Conservation (phyloP, 2,797 vertebrate genomes). For the Ammospiza maritima region DNA sequence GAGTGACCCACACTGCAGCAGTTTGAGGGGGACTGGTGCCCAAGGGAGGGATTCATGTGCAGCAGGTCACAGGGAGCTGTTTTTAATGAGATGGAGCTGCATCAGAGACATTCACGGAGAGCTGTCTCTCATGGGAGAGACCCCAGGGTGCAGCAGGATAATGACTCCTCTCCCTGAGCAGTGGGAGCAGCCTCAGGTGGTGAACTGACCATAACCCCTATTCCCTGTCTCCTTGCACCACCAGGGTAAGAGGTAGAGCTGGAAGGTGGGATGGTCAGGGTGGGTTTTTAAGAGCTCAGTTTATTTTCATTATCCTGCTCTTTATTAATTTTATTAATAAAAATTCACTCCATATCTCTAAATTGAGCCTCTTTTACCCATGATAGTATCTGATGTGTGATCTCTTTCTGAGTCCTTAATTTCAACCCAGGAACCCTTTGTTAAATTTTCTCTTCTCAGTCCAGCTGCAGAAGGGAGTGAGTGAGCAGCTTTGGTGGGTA, state of each 20-base stretch:
- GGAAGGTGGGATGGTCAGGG: accelerated
- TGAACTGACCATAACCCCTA: no score
- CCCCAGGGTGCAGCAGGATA: no score
- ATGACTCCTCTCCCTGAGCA: no score
- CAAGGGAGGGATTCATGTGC: accelerated
- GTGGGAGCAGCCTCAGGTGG: no score
- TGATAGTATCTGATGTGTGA: background rate
- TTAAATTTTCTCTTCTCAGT: no score
- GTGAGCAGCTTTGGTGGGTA: background rate
- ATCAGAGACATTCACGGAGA: background rate
- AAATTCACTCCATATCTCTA: background rate
- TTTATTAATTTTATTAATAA: background rate
- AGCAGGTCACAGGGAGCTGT: background rate
- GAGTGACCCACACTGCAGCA: accelerated
- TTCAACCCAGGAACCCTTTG: background rate
- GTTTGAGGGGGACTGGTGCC: background rate
- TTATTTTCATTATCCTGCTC: background rate
- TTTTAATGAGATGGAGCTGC: background rate
- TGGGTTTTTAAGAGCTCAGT: background rate
- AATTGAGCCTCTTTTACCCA: background rate
- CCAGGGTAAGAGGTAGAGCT: background rate
- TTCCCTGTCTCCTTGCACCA: no score
- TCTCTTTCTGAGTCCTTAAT: background rate
- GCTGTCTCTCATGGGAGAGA: no score
- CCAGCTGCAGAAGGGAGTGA: no score